Base-by-base conservation (phyloP, 2,797 vertebrate species). In the Myotis myotis region DNA sequence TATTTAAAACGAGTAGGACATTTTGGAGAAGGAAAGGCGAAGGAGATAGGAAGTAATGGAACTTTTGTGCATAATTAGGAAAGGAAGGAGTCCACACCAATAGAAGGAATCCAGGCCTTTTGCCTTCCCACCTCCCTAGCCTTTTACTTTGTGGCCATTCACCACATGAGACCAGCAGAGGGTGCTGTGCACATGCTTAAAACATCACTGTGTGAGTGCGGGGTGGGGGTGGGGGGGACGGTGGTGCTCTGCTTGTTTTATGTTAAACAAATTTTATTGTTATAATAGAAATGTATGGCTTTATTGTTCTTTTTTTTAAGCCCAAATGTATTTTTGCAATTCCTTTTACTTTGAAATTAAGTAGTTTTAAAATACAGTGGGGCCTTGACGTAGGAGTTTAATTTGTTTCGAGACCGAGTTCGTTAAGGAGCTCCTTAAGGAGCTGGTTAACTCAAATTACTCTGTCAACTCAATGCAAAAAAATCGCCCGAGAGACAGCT, bases 341-440 rank as follows among this genome's bases (percentile, higher is more conserved):
- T 75, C 82, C 49, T 86, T 92, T 79, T 55, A 60, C 78, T 93
- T 96, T 92, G 74, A 90, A 95, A 93, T 94, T 83, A 44, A 68
- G 28, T 88, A 60, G 20, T 93, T 97, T 90, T 80, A 81, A 95
- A 91, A 80, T 33, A n/a, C n/a, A n/a, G n/a, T n/a, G n/a, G n/a
- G n/a, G n/a, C n/a, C n/a, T n/a, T n/a, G n/a, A n/a, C n/a, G n/a
- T n/a, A n/a, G n/a, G n/a, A n/a, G n/a, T n/a, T n/a, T n/a, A n/a
- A n/a, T n/a, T n/a, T n/a, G n/a, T n/a, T n/a, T n/a, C n/a, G n/a
- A n/a, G n/a, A n/a, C n/a, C n/a, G n/a, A n/a, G n/a, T n/a, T n/a
- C n/a, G n/a, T n/a, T n/a, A n/a, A n/a, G n/a, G n/a, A n/a, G n/a
- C n/a, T n/a, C n/a, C n/a, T n/a, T n/a, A n/a, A n/a, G n/a, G n/a